These are phyloP conservation scores for Drosophila insularis DNA, from an alignment of 1,140 invertebrate genomes.

Conservation along the genomic window DNA sequence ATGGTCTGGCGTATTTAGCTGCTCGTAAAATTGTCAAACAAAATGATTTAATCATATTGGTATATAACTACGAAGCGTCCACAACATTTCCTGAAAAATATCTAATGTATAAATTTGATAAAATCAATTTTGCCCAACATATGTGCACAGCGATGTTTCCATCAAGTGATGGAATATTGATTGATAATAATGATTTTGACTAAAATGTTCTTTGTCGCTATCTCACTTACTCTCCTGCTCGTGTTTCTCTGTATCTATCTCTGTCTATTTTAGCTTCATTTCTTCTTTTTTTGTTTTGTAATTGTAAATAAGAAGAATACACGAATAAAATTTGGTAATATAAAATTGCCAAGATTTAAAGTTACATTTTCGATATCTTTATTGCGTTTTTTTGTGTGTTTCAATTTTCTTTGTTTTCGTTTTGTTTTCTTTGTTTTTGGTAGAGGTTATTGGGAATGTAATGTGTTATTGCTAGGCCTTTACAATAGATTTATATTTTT, in stretches of 20 bases:
- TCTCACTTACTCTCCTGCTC: background rate
- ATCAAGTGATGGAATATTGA: background rate
- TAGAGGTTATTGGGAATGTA: constrained; percentile 39
- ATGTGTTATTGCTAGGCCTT: constrained; percentile 30
- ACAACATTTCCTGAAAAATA: constrained; percentile 70
- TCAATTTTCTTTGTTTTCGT: background rate
- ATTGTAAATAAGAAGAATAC: background rate
- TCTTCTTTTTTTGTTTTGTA: background rate
- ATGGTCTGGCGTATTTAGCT: constrained; percentile 53
- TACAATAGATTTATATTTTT: background rate
- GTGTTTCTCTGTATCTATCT: too few relatives aligned
- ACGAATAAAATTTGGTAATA: background rate
- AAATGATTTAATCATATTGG: constrained; percentile 51
- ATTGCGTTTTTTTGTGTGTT: background rate
- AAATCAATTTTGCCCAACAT: constrained; percentile 43
- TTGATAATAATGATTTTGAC: background rate
- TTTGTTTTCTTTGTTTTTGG: constrained; percentile 5
- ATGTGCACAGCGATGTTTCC: constrained; percentile 42
- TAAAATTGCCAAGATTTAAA: background rate
- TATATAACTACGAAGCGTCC: constrained; percentile 49
- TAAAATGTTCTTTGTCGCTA: background rate
- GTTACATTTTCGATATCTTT: background rate
- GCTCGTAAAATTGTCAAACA: constrained; percentile 41
- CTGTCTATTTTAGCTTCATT: background rate
- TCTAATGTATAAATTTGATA: constrained; percentile 58